phyloP scores from a whole-genome alignment of 2,888 invertebrate species.

The Thymelicus sylvestris region DNA sequence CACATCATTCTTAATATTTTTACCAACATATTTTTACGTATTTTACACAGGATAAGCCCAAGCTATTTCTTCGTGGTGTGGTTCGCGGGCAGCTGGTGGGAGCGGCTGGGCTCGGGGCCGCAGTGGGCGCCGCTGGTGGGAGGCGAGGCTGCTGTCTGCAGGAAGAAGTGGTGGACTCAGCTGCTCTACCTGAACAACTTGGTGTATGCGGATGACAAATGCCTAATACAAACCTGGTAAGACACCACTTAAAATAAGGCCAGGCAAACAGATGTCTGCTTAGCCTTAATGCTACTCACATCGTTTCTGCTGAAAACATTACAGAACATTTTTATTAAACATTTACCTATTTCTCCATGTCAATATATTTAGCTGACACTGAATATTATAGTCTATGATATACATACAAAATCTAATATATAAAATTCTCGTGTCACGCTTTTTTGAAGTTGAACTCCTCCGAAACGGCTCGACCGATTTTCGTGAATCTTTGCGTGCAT shows the following conservation, averaged over 20 bases:
- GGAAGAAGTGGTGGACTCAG: constrained; percentile 75
- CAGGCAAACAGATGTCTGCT: not conserved
- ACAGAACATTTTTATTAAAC: too few relatives aligned
- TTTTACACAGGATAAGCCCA: constrained; percentile 63
- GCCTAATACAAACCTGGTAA: constrained; percentile 78
- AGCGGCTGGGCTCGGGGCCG: constrained; percentile 65
- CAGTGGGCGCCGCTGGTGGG: constrained; percentile 69
- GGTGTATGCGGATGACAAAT: constrained; percentile 67
- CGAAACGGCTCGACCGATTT: too few relatives aligned
- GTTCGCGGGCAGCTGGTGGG: constrained; percentile 75
- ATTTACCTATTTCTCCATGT: too few relatives aligned
- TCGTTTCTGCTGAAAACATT: too few relatives aligned
- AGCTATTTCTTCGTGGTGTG: constrained; percentile 73
- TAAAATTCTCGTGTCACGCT: too few relatives aligned
- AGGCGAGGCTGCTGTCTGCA: constrained; percentile 66
- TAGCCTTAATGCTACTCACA: too few relatives aligned
- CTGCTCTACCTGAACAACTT: constrained; percentile 75
- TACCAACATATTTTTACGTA: not conserved
- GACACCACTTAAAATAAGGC: constrained; percentile 23
- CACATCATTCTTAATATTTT: too few relatives aligned
- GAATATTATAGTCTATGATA: too few relatives aligned
- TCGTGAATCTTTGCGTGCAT: too few relatives aligned
- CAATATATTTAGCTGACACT: too few relatives aligned
- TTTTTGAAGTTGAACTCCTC: too few relatives aligned
- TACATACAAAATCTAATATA: too few relatives aligned